Evolutionary conservation across 2,888 invertebrate genomes (phyloP).

Genomic region (Stenolophus ochropezus): DNA sequence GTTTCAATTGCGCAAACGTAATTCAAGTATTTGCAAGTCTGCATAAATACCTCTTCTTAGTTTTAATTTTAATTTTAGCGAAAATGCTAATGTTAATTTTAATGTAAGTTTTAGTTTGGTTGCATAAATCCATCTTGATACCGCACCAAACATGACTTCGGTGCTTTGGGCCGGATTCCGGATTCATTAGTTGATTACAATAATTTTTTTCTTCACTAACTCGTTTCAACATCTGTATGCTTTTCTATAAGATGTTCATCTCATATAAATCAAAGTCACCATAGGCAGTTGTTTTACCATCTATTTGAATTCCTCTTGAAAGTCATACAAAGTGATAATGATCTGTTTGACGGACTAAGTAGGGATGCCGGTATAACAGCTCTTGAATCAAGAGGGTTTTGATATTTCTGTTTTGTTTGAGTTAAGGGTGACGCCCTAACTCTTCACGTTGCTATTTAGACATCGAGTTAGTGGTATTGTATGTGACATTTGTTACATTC

Average conservation of each 20-base stretch:
- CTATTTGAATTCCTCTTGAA: slow-evolving; percentile 5
- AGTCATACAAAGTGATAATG: slow-evolving; percentile 18
- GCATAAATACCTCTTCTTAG: no score
- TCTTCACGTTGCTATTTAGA: slow-evolving; percentile 31
- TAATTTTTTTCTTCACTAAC: no score
- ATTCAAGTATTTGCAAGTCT: no score
- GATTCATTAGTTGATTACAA: no score
- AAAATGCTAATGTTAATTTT: no score
- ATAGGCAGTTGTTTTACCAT: background rate
- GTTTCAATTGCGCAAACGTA: no score
- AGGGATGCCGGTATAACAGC: slow-evolving; percentile 27
- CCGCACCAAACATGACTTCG: no score
- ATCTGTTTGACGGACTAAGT: slow-evolving; percentile 28
- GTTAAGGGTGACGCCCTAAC: slow-evolving; percentile 32
- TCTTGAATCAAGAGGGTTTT: slow-evolving; percentile 45
- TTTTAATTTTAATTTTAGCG: no score
- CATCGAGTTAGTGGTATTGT: slow-evolving; percentile 18
- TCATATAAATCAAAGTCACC: background rate
- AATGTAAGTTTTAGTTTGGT: no score
- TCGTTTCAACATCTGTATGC: no score
- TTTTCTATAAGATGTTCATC: background rate
- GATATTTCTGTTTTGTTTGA: slow-evolving; percentile 47
- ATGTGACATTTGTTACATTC: slow-evolving; percentile 9
- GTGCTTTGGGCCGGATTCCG: no score
- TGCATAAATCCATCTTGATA: no score